Conservation (phyloP, 2,797 vertebrate species). For the Nannoperca australis region DNA sequence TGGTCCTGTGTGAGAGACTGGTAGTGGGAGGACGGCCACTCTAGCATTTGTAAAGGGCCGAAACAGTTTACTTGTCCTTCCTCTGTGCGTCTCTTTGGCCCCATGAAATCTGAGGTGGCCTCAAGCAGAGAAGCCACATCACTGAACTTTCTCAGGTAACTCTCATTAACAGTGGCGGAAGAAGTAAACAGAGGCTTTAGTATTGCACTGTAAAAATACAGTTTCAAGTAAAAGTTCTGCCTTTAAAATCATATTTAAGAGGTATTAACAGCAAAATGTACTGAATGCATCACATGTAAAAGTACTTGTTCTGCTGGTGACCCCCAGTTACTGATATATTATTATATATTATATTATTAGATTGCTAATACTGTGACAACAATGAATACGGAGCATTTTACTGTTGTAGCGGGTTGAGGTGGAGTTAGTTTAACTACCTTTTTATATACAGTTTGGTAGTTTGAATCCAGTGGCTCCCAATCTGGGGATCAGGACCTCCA, state of each 20-base stretch:
- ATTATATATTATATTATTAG: background rate
- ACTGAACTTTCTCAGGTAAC: constrained; percentile 48
- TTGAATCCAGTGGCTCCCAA: background rate
- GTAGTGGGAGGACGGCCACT: constrained; percentile 75
- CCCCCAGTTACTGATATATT: background rate
- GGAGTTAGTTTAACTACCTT: background rate
- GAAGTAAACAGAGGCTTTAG: background rate
- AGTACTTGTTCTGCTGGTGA: background rate
- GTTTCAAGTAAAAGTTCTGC: background rate
- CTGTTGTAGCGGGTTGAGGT: background rate
- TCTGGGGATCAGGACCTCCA: background rate
- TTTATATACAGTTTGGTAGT: background rate
- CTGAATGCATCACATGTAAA: background rate
- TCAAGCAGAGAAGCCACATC: constrained; percentile 31
- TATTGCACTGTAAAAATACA: background rate
- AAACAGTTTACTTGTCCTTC: constrained; percentile 52
- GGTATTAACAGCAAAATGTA: background rate
- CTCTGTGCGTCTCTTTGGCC: constrained; percentile 61
- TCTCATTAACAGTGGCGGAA: background rate
- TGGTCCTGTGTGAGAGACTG: constrained; percentile 65
- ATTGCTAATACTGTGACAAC: background rate
- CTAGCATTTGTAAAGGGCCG: constrained; percentile 64
- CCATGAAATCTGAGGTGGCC: constrained; percentile 61
- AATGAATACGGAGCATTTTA: background rate
- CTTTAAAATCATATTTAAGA: background rate